phyloP scores from a whole-genome alignment of 2,113 vertebrate species.

The Glaucomys volans region DNA sequence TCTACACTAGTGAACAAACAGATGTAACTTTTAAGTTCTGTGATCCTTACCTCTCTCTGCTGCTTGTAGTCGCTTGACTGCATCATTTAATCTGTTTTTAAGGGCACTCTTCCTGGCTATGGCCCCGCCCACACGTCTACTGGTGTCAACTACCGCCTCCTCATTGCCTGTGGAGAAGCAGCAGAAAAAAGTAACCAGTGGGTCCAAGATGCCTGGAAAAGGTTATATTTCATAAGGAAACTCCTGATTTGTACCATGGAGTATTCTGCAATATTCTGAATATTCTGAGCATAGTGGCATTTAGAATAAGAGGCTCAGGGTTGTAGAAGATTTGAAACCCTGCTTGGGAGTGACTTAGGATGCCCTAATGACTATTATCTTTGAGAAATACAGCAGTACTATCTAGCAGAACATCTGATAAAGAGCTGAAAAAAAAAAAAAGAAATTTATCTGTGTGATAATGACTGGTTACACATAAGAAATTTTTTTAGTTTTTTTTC shows the following conservation, averaged over 20 bases:
- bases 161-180: constrained; percentile 86
- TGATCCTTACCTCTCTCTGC: constrained; percentile 89
- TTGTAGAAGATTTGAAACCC: neutral
- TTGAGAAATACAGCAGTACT: neutral
- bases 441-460: neutral
- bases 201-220: neutral
- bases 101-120: constrained; percentile 88
- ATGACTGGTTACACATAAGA: neutral
- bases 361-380: neutral
- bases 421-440: neutral
- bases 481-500: constrained; percentile 18
- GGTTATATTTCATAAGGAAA: neutral
- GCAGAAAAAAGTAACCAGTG: constrained; percentile 25
- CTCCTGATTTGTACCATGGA: neutral
- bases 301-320: neutral
- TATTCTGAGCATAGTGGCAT: neutral
- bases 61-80: constrained; percentile 85
- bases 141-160: constrained; percentile 86
- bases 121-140: constrained; percentile 90
- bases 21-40: neutral
- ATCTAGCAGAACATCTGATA: neutral
- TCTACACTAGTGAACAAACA: neutral
- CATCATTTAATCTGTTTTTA: constrained; percentile 85
- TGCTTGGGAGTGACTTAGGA: neutral
- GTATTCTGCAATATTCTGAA: neutral